phyloP scores from a whole-genome alignment of 1,140 invertebrate genomes.

The Dendrolimus kikuchii region DNA sequence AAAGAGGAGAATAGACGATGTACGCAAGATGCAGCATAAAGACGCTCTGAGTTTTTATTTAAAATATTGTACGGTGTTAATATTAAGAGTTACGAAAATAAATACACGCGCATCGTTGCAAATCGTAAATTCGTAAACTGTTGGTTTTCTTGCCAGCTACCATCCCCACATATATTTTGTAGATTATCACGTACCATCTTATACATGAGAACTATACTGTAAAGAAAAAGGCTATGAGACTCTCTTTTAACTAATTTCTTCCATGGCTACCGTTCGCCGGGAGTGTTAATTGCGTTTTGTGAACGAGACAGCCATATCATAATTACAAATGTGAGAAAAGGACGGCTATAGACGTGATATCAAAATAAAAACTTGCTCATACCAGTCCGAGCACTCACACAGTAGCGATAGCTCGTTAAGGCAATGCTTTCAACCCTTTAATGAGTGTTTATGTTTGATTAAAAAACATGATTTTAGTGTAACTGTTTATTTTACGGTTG shows the following conservation, averaged over 20 bases:
- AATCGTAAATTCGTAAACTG: too few species aligned
- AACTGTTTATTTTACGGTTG: constrained; percentile 22
- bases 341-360: constrained; percentile 26
- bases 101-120: too few species aligned
- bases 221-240: constrained; percentile 4
- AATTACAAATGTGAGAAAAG: constrained; percentile 12
- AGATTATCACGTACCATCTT: too few species aligned
- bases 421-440: constrained; percentile 46
- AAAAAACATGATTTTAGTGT: constrained; percentile 30
- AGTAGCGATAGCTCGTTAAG: constrained; percentile 43
- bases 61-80: too few species aligned
- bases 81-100: too few species aligned
- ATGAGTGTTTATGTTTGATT: constrained; percentile 40
- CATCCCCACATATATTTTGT: too few species aligned
- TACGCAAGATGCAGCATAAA: too few species aligned
- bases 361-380: constrained; percentile 49
- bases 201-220: too few species aligned
- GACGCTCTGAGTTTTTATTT: too few species aligned
- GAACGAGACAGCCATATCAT: constrained; percentile 29
- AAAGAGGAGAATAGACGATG: too few species aligned
- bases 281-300: constrained; percentile 50
- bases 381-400: constrained; percentile 36
- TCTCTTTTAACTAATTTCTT: constrained; percentile 57
- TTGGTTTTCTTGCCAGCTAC: too few species aligned
- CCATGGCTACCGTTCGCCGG: constrained; percentile 55